Evolutionary conservation across 2,797 vertebrate species (phyloP), one percentile per base, ranked within the genome.

Genomic region (Dendrocincla tyrannina): DNA sequence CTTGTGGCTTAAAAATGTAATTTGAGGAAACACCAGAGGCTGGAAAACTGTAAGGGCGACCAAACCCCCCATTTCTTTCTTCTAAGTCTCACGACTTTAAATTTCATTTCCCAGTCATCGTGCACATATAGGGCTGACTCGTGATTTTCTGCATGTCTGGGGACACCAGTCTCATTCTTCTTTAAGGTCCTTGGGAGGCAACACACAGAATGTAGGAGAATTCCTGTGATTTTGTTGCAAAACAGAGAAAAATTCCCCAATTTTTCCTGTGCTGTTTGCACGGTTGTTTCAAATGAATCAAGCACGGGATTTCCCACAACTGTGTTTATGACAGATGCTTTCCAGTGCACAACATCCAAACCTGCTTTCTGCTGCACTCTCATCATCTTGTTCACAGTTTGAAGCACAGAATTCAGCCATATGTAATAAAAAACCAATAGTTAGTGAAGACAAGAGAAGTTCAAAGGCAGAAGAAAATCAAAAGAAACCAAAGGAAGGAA

Each of bases 261-360:
- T 69, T 59, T n/a, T 33, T 59, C 58, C 72, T 5, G n/a, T 44
- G 42, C 77, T 37, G 30, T 13, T 63, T 49, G 33, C 27, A 11
- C 1, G 0, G 7, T 56, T 14, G 8, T 68, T 55, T 47, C 13
- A 32, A 52, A 19, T 0, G 7, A 67, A 37, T 13, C 62, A 19
- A 73, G 25, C 17, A 11, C 1, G 5, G 73, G 52, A n/a, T 78
- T 70, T 50, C 72, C 78, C 58, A 27, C 27, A 35, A 27, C 17
- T 4, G 3, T 10, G 30, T n/a, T 39, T 15, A 35, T 1, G 8
- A 37, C 2, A 2, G 37, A 22, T 70, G 59, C 52, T 63, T 87
- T 68, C 81, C 63, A 33, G 56, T 7, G 41, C 10, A 23, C 30
- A 10, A 20, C 32, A 39, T 4, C 75, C 58, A 42, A 66, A 72